A percentile compares a stretch with the other conserved stretches of the same genome.
These are phyloP conservation scores for Grantiella picta DNA, from an alignment of 2,113 vertebrate species.

Conservation along the genomic window DNA sequence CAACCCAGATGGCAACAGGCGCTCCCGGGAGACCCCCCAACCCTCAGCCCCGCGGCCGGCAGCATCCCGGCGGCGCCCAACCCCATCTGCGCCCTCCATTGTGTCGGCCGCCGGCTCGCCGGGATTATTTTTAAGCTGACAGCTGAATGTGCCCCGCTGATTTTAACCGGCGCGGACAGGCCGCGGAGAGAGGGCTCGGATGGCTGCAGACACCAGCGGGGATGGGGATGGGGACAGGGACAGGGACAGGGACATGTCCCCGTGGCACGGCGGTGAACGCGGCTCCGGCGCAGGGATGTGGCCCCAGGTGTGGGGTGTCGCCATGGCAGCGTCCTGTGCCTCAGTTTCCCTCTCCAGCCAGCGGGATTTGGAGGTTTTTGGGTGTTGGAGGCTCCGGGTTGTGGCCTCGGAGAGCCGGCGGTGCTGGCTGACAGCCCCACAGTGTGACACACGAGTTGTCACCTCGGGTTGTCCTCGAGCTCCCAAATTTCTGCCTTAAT, in stretches of 20 bases:
- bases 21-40: not conserved
- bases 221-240: not conserved
- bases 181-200: not conserved
- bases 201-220: not conserved
- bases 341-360: not conserved
- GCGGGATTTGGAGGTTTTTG: accelerated
- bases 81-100: slow-evolving; percentile 53
- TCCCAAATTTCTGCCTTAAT: not conserved
- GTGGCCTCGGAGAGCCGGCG: no score
- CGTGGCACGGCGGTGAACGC: accelerated
- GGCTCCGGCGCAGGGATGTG: not conserved
- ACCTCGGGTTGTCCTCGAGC: not conserved
- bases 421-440: no score
- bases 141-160: slow-evolving; percentile 61
- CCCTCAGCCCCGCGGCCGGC: not conserved
- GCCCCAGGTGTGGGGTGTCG: not conserved
- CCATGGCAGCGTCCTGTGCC: not conserved
- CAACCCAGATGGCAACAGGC: not conserved
- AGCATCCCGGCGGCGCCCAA: not conserved
- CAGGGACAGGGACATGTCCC: not conserved
- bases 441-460: not conserved
- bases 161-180: slow-evolving; percentile 21
- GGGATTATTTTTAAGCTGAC: slow-evolving; percentile 68
- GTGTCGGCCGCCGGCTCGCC: not conserved
- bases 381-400: accelerated